These are phyloP conservation scores for Paguma larvata DNA, from an alignment of 2,797 vertebrate genomes.

Conservation along the genomic window DNA sequence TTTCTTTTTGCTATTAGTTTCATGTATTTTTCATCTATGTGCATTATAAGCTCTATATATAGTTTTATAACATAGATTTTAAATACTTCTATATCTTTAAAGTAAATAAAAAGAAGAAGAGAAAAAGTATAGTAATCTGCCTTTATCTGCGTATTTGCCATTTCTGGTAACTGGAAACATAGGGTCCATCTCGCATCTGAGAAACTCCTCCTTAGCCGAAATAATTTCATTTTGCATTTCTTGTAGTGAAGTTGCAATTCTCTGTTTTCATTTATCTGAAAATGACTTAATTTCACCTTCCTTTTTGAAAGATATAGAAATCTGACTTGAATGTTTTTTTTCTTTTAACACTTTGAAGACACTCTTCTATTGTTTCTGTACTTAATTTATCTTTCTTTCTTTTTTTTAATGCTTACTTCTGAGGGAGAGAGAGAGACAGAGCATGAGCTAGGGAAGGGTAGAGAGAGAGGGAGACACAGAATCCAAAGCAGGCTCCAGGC, in stretches of 20 bases:
- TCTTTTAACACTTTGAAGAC: background rate
- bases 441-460: no score
- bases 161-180: background rate
- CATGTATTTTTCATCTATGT: background rate
- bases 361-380: background rate
- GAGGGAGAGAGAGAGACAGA: no score
- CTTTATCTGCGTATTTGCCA: background rate
- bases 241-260: background rate
- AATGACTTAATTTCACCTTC: slow-evolving; percentile 45
- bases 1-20: background rate
- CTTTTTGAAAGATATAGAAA: background rate
- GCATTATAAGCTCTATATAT: background rate
- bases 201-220: background rate
- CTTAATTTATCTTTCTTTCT: background rate
- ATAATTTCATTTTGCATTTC: background rate
- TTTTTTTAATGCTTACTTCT: no score
- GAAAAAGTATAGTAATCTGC: background rate
- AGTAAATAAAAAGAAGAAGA: background rate
- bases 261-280: slow-evolving; percentile 42
- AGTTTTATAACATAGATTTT: background rate
- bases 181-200: background rate
- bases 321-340: background rate
- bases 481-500: no score
- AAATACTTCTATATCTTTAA: background rate
- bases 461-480: no score